These are phyloP conservation scores for Fratercula arctica DNA, from an alignment of 2,797 vertebrate genomes.

Conservation along the genomic window DNA sequence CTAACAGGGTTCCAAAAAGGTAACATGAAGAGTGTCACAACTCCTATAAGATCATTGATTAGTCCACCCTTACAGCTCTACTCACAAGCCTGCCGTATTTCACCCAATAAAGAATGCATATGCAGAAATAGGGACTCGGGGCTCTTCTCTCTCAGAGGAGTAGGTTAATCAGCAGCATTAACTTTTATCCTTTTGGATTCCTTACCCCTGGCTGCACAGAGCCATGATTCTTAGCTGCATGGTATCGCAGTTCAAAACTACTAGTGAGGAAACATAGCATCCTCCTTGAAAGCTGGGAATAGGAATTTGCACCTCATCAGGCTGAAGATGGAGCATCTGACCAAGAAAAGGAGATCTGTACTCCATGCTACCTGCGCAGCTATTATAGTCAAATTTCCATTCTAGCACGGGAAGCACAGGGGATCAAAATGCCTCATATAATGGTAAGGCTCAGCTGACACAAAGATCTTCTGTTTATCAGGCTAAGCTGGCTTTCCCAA, in stretches of 20 bases:
- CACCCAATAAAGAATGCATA: not conserved
- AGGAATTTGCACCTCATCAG: not conserved
- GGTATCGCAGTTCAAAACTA: not conserved
- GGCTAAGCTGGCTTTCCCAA: not conserved
- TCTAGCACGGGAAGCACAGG: not conserved
- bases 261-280: not conserved
- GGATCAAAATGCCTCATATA: not conserved
- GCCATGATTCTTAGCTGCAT: not conserved
- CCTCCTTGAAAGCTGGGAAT: not conserved
- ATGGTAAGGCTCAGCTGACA: not conserved
- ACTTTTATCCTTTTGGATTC: not conserved
- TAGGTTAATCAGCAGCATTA: not conserved
- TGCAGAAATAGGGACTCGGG: accelerated
- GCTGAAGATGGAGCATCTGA: not conserved
- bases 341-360: not conserved
- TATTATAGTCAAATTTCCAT: not conserved
- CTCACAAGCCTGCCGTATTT: not conserved
- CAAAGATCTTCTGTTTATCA: conserved; percentile 37
- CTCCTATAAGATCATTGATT: not conserved
- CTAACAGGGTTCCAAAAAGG: not conserved
- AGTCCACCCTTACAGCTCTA: not conserved
- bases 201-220: not conserved
- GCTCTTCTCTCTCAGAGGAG: not conserved
- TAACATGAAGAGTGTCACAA: not conserved
- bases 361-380: not conserved